phyloP scores from a whole-genome alignment of 1,140 invertebrate species.

The Ceratina australensis region DNA sequence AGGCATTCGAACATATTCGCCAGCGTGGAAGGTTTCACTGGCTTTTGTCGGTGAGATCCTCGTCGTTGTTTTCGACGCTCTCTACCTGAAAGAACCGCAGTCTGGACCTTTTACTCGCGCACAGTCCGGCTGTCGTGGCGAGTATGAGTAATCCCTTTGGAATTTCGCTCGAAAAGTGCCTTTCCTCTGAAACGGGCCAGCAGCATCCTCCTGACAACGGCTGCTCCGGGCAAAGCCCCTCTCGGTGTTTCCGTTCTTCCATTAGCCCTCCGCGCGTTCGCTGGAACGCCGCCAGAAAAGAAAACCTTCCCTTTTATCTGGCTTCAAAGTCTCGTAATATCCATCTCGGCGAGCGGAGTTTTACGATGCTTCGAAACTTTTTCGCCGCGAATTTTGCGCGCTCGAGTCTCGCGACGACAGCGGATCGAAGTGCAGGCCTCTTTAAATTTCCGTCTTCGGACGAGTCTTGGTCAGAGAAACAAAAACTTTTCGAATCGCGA shows the following conservation, averaged over 20 bases:
- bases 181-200: constrained; percentile 36
- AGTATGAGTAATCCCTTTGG: constrained; percentile 59
- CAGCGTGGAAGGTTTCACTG: constrained; percentile 3
- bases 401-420: background rate
- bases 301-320: constrained; percentile 9
- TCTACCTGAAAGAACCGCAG: constrained; percentile 25
- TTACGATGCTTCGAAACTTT: background rate
- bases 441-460: background rate
- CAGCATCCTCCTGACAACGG: constrained; percentile 10
- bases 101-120: constrained; percentile 20
- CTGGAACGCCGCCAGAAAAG: constrained; percentile 15
- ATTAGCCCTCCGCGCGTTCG: background rate
- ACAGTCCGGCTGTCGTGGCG: constrained; percentile 5
- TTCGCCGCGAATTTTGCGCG: background rate
- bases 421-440: constrained; percentile 10
- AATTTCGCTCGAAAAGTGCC: constrained; percentile 63
- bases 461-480: constrained; percentile 37
- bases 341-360: background rate
- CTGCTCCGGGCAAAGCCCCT: background rate
- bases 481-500: too few relatives aligned
- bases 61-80: constrained; percentile 24
- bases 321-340: constrained; percentile 8
- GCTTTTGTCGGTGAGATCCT: constrained; percentile 27
- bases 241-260: constrained; percentile 7
- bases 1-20: constrained; percentile 31